Evolutionary conservation across 2,797 vertebrate genomes (phyloP).

Genomic region (Parauchenoglanis punctatus): DNA sequence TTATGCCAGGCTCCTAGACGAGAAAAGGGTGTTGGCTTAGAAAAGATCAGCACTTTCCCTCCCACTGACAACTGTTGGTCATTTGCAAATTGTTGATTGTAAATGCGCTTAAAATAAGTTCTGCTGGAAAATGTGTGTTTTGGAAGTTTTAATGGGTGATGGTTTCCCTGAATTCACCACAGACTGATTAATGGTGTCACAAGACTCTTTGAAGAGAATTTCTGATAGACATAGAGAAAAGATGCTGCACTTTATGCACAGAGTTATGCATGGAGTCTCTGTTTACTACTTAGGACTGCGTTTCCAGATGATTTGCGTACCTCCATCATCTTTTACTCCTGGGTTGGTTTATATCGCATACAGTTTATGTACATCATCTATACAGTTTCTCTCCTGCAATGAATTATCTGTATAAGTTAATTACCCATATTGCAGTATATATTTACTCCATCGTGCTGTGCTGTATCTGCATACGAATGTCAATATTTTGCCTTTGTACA

Average conservation of each 20-base stretch:
- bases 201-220: constrained; percentile 28
- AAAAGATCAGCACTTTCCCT: constrained; percentile 8
- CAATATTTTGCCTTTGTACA: background rate
- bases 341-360: background rate
- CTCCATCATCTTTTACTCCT: background rate
- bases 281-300: background rate
- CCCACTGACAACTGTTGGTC: constrained; percentile 17
- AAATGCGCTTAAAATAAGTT: background rate
- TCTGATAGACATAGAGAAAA: background rate
- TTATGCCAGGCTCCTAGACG: constrained; percentile 1
- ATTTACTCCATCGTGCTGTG: background rate
- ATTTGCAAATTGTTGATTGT: constrained; percentile 28
- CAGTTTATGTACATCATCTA: too few species aligned
- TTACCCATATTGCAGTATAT: background rate
- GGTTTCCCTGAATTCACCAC: background rate
- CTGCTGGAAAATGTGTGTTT: constrained; percentile 20
- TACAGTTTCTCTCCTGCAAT: background rate
- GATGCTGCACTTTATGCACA: background rate
- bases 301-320: background rate
- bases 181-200: constrained; percentile 15
- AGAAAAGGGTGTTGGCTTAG: constrained; percentile 34
- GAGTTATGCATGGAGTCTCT: constrained; percentile 10
- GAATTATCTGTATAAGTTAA: background rate
- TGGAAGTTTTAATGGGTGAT: background rate
- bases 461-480: background rate